Conservation (phyloP, 1,140 invertebrate genomes). For the Galleria mellonella region DNA sequence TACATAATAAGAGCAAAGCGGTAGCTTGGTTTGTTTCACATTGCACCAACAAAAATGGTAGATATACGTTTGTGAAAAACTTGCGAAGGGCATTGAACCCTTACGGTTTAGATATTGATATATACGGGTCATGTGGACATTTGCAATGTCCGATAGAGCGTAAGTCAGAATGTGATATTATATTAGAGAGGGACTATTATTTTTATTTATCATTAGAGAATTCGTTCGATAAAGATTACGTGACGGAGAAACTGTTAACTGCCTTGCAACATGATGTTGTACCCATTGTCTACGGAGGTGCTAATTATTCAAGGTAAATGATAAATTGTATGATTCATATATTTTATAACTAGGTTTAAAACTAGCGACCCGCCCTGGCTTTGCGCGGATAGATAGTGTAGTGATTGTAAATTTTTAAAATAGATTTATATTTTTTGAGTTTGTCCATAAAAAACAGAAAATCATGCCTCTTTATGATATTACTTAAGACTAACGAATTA, state of each 20-base stretch:
- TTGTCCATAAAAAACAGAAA: not conserved
- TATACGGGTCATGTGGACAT: slow-evolving; percentile 80
- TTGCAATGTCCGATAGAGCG: slow-evolving; percentile 41
- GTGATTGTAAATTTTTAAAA: not conserved
- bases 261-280: slow-evolving; percentile 66
- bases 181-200: slow-evolving; percentile 74
- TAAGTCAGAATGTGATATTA: slow-evolving; percentile 46
- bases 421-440: not conserved
- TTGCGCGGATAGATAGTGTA: not conserved
- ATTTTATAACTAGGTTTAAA: not conserved
- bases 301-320: slow-evolving; percentile 45
- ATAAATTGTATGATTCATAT: too few relatives aligned
- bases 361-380: not conserved
- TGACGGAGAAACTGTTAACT: slow-evolving; percentile 79
- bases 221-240: slow-evolving; percentile 76
- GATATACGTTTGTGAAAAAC: slow-evolving; percentile 76
- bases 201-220: slow-evolving; percentile 85
- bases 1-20: slow-evolving; percentile 59
- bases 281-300: slow-evolving; percentile 73
- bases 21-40: slow-evolving; percentile 82
- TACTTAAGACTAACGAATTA: not conserved
- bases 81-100: slow-evolving; percentile 73
- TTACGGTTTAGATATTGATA: slow-evolving; percentile 73
- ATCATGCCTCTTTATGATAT: not conserved
- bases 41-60: slow-evolving; percentile 74